Conservation (phyloP, 1,140 invertebrate species). For the Epicauta chinensis region DNA sequence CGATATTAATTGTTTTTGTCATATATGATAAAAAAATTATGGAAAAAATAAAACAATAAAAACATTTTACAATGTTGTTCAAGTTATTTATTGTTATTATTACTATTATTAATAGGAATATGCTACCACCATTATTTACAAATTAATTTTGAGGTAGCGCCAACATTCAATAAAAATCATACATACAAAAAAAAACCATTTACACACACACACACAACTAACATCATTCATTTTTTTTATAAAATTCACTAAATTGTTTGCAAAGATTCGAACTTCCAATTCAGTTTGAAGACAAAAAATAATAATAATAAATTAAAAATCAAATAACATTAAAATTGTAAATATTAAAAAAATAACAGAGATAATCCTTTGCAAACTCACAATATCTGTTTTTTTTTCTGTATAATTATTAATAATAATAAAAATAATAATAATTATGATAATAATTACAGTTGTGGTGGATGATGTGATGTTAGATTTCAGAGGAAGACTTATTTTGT, state of each 20-base stretch:
- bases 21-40: too few relatives aligned
- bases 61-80: background rate
- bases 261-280: too few relatives aligned
- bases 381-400: too few relatives aligned
- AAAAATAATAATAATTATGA: too few relatives aligned
- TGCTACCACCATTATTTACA: constrained; percentile 40
- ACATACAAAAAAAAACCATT: constrained; percentile 20
- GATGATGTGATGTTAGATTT: too few relatives aligned
- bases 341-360: background rate
- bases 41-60: too few relatives aligned
- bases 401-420: too few relatives aligned
- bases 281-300: background rate
- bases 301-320: constrained; percentile 3
- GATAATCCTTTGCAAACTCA: too few relatives aligned
- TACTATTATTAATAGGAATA: constrained; percentile 41
- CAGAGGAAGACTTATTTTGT: too few relatives aligned
- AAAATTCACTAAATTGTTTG: background rate
- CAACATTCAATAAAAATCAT: constrained; percentile 22
- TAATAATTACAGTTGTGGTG: too few relatives aligned
- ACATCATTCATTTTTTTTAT: background rate
- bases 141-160: constrained; percentile 32
- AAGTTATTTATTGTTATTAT: constrained; percentile 19
- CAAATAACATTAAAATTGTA: background rate
- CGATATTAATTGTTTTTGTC: too few relatives aligned
- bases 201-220: constrained; percentile 13